Conservation (phyloP, 2,113 vertebrate genomes). For the Nothocercus nigrocapillus region DNA sequence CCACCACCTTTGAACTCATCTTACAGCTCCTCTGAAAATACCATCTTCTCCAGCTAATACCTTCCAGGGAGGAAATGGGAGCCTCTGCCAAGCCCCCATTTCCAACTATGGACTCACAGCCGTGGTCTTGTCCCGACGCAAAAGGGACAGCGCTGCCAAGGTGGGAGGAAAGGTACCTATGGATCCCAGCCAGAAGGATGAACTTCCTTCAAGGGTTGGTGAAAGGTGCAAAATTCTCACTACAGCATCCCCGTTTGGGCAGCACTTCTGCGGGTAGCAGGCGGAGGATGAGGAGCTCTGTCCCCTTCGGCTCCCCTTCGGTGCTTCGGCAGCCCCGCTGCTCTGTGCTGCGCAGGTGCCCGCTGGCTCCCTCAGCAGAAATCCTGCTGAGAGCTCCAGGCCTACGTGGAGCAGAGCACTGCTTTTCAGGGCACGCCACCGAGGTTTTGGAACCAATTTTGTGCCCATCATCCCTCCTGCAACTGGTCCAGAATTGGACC, state of each 20-base stretch:
- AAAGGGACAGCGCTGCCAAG: neutral
- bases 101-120: neutral
- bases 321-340: neutral
- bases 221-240: neutral
- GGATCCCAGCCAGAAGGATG: neutral
- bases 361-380: rapidly evolving
- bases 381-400: neutral
- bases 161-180: rapidly evolving
- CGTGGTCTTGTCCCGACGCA: neutral
- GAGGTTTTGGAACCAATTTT: neutral
- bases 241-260: rapidly evolving
- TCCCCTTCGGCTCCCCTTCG: rapidly evolving
- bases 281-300: neutral
- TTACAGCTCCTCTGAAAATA: neutral
- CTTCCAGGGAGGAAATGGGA: neutral
- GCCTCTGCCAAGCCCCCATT: neutral
- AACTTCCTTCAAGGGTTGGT: neutral
- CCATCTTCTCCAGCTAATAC: neutral
- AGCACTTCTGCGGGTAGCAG: neutral
- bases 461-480: neutral
- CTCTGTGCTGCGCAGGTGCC: rapidly evolving
- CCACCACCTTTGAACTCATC: neutral
- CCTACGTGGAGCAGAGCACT: neutral
- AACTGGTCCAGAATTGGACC: neutral
- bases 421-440: rapidly evolving